Conservation (phyloP, 2,888 invertebrate genomes). For the Trypoxylon attenuatum region DNA sequence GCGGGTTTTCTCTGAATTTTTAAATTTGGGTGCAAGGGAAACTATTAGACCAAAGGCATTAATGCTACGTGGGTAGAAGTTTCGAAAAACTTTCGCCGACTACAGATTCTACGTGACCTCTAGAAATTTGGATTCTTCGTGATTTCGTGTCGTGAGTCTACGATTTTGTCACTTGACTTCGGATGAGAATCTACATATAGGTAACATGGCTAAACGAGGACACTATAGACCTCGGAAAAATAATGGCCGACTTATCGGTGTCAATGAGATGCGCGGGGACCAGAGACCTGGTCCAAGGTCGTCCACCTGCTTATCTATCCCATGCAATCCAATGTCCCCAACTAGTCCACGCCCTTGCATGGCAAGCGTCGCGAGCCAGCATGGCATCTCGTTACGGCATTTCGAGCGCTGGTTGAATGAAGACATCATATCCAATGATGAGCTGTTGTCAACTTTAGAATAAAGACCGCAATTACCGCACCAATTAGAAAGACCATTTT, state of each 20-base stretch:
- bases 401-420: slow-evolving; percentile 28
- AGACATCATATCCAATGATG: too few species aligned
- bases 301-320: slow-evolving; percentile 57
- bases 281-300: slow-evolving; percentile 61
- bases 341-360: slow-evolving; percentile 44
- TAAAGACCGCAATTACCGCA: too few species aligned
- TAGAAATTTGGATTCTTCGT: not conserved
- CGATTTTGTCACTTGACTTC: not conserved
- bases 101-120: too few species aligned
- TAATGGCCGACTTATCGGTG: slow-evolving; percentile 53
- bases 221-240: slow-evolving; percentile 14
- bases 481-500: too few species aligned
- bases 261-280: slow-evolving; percentile 61
- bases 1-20: too few species aligned
- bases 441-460: too few species aligned
- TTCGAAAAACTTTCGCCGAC: too few species aligned
- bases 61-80: not conserved
- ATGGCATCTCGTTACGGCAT: slow-evolving; percentile 34
- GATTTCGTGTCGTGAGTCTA: not conserved
- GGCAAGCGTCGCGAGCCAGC: slow-evolving; percentile 26
- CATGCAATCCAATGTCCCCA: slow-evolving; percentile 37
- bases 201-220: slow-evolving; percentile 7
- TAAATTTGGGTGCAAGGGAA: too few species aligned
- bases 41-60: too few species aligned
- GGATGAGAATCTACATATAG: not conserved